Base-by-base conservation (phyloP, 2,113 vertebrate species). In the Vombatus ursinus region DNA sequence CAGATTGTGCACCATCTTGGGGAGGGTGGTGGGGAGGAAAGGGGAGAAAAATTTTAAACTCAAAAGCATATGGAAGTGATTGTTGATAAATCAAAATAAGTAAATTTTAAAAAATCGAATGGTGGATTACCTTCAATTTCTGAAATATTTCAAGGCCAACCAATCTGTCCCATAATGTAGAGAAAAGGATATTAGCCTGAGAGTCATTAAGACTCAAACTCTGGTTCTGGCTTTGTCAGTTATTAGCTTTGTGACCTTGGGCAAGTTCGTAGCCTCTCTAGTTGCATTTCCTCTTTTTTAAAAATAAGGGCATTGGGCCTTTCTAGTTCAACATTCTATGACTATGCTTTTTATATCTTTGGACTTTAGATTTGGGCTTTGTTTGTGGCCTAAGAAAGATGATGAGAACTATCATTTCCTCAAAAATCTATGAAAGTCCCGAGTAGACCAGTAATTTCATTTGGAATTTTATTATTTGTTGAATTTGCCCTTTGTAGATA, bases 341-440 rank as follows among this genome's bases (percentile, higher is more conserved):
- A 68, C 31, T 3, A n/a, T 68, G 31, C 14, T 37, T 68, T 53
- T 68, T 68, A 37, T 37, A 68, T 37, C 12, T 68, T 68, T 68
- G 31, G 31, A 68, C 28, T 68, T 94, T 31, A 91, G 28, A 2
- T 47, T 25, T 95, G 48, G 89, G 49, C 28, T 93, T 93, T 97
- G 0, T 90, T 89, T 94, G 95, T 94, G 37, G 22, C 2, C 1
- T 97, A 92, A 90, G 14, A 89, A 31, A 54, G 61, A 90, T 77
- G 61, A 89, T 77, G 89, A 96, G 90, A 90, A 25, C 90, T 93
- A 92, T 51, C 49, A 90, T 95, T 95, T 84, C 48, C 90, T 96
- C 93, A 93, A 92, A 95, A 94, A 44, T 93, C 23, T 8, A 24
- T 95, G 47, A 50, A 91, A 93, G n/a, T 84, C 26, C 54, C 6